Conservation (phyloP, 1,140 invertebrate species). For the Sweltsa coloradensis region DNA sequence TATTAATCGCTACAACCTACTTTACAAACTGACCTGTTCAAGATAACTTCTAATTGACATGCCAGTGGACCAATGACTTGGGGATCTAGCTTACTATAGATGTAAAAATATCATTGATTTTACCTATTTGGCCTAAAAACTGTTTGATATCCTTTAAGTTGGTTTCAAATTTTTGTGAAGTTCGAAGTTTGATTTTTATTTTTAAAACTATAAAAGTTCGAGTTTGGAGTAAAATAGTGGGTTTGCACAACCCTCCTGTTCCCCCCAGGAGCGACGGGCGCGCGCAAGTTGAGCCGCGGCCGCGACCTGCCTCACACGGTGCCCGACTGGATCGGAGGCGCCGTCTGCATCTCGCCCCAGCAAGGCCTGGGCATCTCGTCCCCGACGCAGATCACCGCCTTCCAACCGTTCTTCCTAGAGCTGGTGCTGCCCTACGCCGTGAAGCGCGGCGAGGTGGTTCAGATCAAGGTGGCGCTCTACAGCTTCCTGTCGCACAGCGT, state of each 20-base stretch:
- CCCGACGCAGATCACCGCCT: conserved; percentile 42
- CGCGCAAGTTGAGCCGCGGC: conserved; percentile 30
- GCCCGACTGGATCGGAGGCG: conserved; percentile 57
- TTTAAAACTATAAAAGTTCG: too few species aligned
- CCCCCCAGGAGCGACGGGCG: conserved; percentile 37
- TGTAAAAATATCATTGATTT: too few species aligned
- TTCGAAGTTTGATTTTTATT: too few species aligned
- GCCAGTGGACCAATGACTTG: too few species aligned
- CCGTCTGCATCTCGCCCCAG: conserved; percentile 48
- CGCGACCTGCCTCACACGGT: conserved; percentile 57
- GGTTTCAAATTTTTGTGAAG: too few species aligned
- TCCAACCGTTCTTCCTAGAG: conserved; percentile 61
- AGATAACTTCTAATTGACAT: too few species aligned
- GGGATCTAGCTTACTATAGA: too few species aligned
- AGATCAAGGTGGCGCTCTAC: conserved; percentile 53
- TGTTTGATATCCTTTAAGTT: too few species aligned
- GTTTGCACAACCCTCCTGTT: background rate
- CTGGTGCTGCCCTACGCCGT: conserved; percentile 56
- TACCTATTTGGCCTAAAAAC: too few species aligned
- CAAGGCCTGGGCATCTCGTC: conserved; percentile 49
- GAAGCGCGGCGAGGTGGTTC: conserved; percentile 52
- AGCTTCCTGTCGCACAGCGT: conserved; percentile 54
- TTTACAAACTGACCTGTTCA: too few species aligned
- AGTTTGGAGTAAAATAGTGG: too few species aligned
- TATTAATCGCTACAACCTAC: too few species aligned